Percentiles rank a stretch among this genome's conserved stretches.
These are phyloP conservation scores for Lepidurus packardi DNA, from an alignment of 1,140 invertebrate species.

Conservation along the genomic window DNA sequence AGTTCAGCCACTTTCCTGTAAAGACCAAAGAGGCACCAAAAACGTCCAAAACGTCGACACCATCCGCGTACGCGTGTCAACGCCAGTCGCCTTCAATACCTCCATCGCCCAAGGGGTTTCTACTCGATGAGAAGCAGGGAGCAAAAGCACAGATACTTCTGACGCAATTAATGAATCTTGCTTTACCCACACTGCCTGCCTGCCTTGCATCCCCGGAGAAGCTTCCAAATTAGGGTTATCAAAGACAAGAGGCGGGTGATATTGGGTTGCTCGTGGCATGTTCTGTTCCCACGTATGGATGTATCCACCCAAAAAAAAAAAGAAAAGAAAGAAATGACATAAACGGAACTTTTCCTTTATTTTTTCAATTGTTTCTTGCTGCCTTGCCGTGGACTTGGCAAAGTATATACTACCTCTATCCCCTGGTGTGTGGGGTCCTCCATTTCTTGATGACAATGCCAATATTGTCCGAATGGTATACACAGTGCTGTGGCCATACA, in stretches of 20 bases:
- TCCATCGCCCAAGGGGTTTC: neutral
- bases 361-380: neutral
- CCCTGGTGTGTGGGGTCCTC: neutral
- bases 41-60: constrained; percentile 21
- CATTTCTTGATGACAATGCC: constrained; percentile 14
- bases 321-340: neutral
- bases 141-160: constrained; percentile 14
- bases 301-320: neutral
- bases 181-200: neutral
- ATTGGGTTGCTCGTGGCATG: constrained; percentile 1
- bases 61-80: constrained; percentile 16
- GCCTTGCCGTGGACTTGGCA: neutral
- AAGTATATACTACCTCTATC: neutral
- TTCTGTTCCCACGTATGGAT: constrained; percentile 17
- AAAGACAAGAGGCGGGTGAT: constrained; percentile 12
- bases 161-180: constrained; percentile 4
- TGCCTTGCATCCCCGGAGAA: neutral
- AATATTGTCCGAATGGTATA: constrained; percentile 22
- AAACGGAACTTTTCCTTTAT: neutral
- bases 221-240: constrained; percentile 15
- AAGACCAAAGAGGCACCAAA: constrained; percentile 21
- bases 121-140: neutral
- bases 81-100: constrained; percentile 7
- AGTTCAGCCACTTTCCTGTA: constrained; percentile 14
- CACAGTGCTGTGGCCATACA: constrained; percentile 11